These are phyloP conservation scores for Channallabes apus DNA, from an alignment of 2,797 vertebrate genomes.

Conservation along the genomic window DNA sequence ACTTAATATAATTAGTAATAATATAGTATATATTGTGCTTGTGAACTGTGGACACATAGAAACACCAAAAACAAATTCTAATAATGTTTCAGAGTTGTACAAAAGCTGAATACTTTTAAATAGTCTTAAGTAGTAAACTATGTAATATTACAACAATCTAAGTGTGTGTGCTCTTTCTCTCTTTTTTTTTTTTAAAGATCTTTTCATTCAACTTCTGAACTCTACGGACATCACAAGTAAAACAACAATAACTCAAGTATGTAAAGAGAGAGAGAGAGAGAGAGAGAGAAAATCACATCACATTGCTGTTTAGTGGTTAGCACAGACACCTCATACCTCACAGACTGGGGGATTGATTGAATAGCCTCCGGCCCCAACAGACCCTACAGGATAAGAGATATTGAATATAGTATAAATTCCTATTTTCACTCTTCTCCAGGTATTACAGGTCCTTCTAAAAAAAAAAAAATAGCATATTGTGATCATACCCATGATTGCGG, in stretches of 20 bases:
- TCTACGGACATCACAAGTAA: neutral
- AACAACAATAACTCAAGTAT: constrained; percentile 52
- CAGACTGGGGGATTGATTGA: too few relatives aligned
- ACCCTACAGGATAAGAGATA: too few relatives aligned
- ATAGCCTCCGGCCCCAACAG: too few relatives aligned
- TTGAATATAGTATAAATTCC: too few relatives aligned
- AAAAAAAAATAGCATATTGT: too few relatives aligned
- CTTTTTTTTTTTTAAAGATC: constrained; percentile 42
- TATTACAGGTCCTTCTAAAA: too few relatives aligned
- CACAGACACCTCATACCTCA: too few relatives aligned
- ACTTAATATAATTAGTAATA: neutral
- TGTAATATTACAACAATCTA: neutral
- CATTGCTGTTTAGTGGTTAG: too few relatives aligned
- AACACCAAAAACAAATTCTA: neutral
- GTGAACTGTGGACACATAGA: neutral
- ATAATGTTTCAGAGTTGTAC: neutral
- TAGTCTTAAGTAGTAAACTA: neutral
- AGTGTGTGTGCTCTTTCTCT: neutral
- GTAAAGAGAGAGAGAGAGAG: neutral
- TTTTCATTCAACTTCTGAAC: constrained; percentile 34
- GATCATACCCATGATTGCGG: too few relatives aligned
- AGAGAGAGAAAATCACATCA: too few relatives aligned
- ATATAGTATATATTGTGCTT: neutral
- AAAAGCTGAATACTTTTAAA: neutral
- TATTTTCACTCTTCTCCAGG: too few relatives aligned